Evolutionary conservation across 2,888 invertebrate species (phyloP).

Genomic region (Melipona bicolor): DNA sequence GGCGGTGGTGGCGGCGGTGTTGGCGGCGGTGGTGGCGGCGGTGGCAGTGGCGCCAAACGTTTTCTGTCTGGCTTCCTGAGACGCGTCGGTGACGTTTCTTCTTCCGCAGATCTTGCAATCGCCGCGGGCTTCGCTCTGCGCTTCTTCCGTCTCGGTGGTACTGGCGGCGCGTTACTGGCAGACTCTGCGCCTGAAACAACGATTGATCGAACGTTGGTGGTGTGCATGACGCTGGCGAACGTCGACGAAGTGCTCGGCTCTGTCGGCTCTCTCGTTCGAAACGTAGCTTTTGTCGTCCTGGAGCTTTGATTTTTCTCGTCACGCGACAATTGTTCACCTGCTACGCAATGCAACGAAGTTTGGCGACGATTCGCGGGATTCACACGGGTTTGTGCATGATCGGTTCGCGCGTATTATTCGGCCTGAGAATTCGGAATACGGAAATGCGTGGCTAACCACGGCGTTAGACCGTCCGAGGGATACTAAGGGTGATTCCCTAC

Average conservation of each 20-base stretch:
- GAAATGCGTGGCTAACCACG: slow-evolving; percentile 73
- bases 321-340: neutral
- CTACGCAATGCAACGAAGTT: too few species aligned
- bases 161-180: slow-evolving; percentile 74
- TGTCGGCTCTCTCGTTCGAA: neutral
- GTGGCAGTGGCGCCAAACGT: slow-evolving; percentile 63
- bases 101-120: slow-evolving; percentile 35
- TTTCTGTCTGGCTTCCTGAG: slow-evolving; percentile 58
- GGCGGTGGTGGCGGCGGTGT: too few species aligned
- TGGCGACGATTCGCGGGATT: neutral
- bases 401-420: slow-evolving; percentile 1
- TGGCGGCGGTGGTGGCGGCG: slow-evolving; percentile 67
- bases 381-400: slow-evolving; percentile 46
- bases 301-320: neutral
- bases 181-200: slow-evolving; percentile 53
- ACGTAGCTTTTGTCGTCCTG: neutral
- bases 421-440: slow-evolving; percentile 44
- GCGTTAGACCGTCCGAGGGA: slow-evolving; percentile 75
- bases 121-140: slow-evolving; percentile 67
- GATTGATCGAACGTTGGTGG: slow-evolving; percentile 28
- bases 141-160: slow-evolving; percentile 81
- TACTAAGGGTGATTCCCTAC: slow-evolving; percentile 81
- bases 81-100: slow-evolving; percentile 33
- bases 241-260: neutral
- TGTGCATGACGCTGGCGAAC: slow-evolving; percentile 14